Evolutionary conservation across 2,797 vertebrate species (phyloP).

Genomic region (Phalanger gymnotis): DNA sequence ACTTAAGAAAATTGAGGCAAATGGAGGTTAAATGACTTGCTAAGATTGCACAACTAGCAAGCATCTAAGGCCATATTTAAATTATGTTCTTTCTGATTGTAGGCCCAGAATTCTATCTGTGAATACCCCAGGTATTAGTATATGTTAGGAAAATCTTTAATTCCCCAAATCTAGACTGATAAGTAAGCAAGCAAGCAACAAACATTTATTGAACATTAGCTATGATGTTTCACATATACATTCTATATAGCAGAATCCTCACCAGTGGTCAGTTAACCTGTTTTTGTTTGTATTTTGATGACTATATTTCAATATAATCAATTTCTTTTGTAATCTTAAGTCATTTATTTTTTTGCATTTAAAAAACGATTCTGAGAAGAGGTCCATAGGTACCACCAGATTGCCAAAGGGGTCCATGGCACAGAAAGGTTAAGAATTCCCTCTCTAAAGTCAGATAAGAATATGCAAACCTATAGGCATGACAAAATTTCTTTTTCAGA

Average conservation of each 20-base stretch:
- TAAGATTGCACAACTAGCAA: too few species aligned
- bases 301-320: background rate
- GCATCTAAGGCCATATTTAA: background rate
- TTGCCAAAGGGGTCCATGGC: background rate
- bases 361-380: background rate
- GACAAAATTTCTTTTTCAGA: background rate
- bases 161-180: background rate
- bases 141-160: background rate
- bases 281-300: background rate
- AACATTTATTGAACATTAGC: background rate
- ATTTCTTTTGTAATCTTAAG: background rate
- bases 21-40: background rate
- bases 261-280: background rate
- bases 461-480: background rate
- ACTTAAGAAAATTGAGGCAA: background rate
- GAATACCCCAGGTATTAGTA: background rate
- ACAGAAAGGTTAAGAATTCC: background rate
- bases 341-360: background rate
- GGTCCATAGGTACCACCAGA: background rate
- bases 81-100: background rate
- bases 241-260: background rate
- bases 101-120: background rate
- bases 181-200: background rate
- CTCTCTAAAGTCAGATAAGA: background rate
- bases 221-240: background rate